A percentile compares a stretch with the other conserved stretches of the same genome.
Evolutionary conservation across 2,113 vertebrate genomes (phyloP).

Genomic region (Sclerurus mexicanus): DNA sequence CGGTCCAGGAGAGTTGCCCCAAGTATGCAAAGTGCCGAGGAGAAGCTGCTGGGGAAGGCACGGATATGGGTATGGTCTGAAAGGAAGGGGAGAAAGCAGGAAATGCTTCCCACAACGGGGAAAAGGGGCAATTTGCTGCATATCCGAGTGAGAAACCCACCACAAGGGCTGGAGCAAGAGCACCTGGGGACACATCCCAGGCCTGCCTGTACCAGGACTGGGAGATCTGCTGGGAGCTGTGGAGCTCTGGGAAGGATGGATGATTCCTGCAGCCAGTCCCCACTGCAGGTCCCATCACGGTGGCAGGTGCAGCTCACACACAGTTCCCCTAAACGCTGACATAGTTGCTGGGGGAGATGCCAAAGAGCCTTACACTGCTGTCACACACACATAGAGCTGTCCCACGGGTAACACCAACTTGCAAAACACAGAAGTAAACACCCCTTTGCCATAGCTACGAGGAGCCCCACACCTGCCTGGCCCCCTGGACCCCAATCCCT

Average conservation of each 20-base stretch:
- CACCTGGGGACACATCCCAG: background rate
- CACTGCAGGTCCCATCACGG: rapidly evolving
- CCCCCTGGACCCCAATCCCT: background rate
- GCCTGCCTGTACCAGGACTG: background rate
- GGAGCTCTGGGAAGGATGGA: background rate
- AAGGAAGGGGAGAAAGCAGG: background rate
- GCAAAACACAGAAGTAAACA: constrained; percentile 42
- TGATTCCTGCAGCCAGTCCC: rapidly evolving
- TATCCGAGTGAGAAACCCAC: background rate
- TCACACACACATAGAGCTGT: background rate
- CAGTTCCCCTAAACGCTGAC: background rate
- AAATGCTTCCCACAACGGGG: background rate
- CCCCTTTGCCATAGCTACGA: constrained; percentile 26
- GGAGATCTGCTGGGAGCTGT: background rate
- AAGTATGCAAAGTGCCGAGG: background rate
- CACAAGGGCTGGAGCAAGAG: background rate
- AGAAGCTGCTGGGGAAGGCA: background rate
- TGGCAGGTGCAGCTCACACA: background rate
- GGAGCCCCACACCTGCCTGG: background rate
- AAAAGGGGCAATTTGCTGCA: background rate
- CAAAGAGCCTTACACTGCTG: background rate
- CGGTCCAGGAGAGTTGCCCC: background rate
- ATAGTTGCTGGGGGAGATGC: background rate
- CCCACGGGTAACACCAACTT: background rate
- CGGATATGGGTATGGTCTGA: rapidly evolving